Evolutionary conservation across 1,140 invertebrate genomes (phyloP), one percentile per base, ranked within the genome.

Genomic region (Sinella curviseta): DNA sequence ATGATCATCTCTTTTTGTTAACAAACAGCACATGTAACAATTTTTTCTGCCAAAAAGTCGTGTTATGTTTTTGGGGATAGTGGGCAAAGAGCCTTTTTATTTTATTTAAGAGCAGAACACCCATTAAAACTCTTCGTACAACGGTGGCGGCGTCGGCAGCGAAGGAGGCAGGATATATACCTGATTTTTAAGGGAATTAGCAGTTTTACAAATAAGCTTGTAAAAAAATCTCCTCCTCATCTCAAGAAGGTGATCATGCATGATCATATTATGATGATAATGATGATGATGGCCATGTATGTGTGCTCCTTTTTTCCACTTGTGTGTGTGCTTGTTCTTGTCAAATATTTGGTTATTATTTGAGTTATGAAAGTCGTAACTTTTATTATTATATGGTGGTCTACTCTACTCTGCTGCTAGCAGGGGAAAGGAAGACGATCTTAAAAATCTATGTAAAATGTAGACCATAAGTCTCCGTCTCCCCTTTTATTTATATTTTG

Each of bases 331-430:
- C 65, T 70, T 70, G 65, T 70, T 70, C 31, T 70, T 70, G 65
- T 70, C 65, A 70, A 70, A 70, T 70, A 70, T 70, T 70, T 70
- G 65, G 28, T 70, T 70, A 70, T 70, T 70, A 70, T 33, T 31
- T 70, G 65, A 70, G 31, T 70, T 70, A 70, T 70, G 65, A 33
- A 70, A 70, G 28, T 70, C 65, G 65, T 70, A 70, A 70, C 30
- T 70, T 70, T 70, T 70, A 70, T 70, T 70, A 26, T 60, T n/a
- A n/a, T n/a, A n/a, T n/a, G n/a, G 20, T 48, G 39, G 8, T 48
- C 39, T 48, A 48, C 39, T 12, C 8, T 48, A 48, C 20, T 48
- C n/a, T n/a, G n/a, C n/a, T n/a, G n/a, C n/a, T n/a, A n/a, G n/a
- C n/a, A n/a, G n/a, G n/a, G n/a, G n/a, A n/a, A n/a, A n/a, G n/a